phyloP scores from a whole-genome alignment of 2,113 vertebrate species.

The Nannobrachium achirus region DNA sequence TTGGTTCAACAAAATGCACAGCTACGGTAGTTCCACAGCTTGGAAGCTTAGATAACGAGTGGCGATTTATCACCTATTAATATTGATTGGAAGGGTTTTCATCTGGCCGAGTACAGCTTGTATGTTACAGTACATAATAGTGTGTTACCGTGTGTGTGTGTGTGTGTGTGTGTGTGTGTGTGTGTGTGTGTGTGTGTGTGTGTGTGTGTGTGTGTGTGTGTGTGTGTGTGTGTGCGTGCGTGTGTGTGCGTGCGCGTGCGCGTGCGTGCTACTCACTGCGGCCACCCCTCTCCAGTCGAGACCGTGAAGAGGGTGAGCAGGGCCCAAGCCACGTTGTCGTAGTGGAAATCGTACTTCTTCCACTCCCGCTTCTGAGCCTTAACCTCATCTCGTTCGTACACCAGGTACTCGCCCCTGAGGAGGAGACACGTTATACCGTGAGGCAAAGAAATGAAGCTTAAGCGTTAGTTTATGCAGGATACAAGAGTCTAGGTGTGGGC shows the following conservation, averaged over 20 bases:
- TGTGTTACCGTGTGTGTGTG: too few species aligned
- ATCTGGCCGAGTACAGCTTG: too few species aligned
- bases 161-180: not conserved
- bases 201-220: not conserved
- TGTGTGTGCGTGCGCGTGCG: not conserved
- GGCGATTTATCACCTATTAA: too few species aligned
- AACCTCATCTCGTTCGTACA: slow-evolving; percentile 70
- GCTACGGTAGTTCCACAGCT: too few species aligned
- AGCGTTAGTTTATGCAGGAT: too few species aligned
- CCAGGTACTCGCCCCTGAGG: slow-evolving; percentile 6
- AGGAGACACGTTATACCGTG: not conserved
- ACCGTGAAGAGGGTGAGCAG: slow-evolving; percentile 90
- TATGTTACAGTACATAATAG: too few species aligned
- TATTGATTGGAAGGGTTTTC: too few species aligned
- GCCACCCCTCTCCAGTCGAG: slow-evolving; percentile 90
- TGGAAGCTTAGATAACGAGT: too few species aligned
- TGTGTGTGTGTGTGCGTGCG: not conserved
- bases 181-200: slow-evolving; percentile 1
- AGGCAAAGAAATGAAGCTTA: too few species aligned
- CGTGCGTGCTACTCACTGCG: slow-evolving; percentile 74
- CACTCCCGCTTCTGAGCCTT: slow-evolving; percentile 87
- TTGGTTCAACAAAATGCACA: too few species aligned
- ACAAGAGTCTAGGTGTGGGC: too few species aligned
- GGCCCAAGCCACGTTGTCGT: slow-evolving; percentile 91
- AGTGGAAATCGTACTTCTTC: slow-evolving; percentile 90